Conservation (phyloP, 2,113 vertebrate genomes). For the Rhabdornis inornatus region DNA sequence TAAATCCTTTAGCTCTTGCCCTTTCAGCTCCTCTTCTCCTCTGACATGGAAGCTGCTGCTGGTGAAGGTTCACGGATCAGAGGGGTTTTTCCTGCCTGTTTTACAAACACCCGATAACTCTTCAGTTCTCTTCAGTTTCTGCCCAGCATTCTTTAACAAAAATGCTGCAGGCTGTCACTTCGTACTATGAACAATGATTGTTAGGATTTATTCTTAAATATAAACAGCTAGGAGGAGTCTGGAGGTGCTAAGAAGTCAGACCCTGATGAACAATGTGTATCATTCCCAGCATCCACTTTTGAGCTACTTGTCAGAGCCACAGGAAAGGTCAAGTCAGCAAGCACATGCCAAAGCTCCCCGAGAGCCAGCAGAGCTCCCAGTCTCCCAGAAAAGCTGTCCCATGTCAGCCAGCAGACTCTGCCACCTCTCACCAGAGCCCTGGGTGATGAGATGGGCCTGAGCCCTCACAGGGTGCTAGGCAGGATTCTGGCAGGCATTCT, state of each 20-base stretch:
- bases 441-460: background rate
- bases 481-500: background rate
- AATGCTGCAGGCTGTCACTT: background rate
- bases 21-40: background rate
- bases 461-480: accelerated
- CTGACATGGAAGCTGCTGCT: background rate
- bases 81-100: background rate
- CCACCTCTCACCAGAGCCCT: background rate
- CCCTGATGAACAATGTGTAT: background rate
- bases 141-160: background rate
- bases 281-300: background rate
- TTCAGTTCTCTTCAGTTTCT: background rate
- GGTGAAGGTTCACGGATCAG: background rate
- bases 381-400: background rate
- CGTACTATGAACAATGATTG: background rate
- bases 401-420: background rate
- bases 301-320: background rate
- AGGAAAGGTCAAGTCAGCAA: background rate
- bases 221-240: constrained; percentile 2
- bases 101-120: background rate
- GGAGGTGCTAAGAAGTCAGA: background rate
- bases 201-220: constrained; percentile 37
- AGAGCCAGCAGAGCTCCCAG: accelerated
- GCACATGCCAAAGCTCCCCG: accelerated
- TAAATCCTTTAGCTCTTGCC: background rate